A percentile compares a stretch with the other conserved stretches of the same genome.
Evolutionary conservation across 2,113 vertebrate species (phyloP).

Genomic region (Agapornis roseicollis): DNA sequence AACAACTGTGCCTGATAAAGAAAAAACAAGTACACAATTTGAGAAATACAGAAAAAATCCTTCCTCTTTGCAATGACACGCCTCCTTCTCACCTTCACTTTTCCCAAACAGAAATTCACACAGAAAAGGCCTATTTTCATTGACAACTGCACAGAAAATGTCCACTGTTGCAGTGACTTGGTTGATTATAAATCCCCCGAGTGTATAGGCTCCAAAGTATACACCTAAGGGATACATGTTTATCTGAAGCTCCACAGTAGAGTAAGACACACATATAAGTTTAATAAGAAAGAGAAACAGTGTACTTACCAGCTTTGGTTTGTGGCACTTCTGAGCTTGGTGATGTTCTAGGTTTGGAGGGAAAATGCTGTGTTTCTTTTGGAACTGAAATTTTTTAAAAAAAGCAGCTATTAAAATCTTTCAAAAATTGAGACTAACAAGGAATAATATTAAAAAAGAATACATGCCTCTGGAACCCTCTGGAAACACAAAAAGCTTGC

Average conservation of each 20-base stretch:
- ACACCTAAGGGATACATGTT: background rate
- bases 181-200: background rate
- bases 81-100: background rate
- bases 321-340: conserved; percentile 53
- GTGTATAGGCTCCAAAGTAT: background rate
- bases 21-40: background rate
- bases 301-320: conserved; percentile 62
- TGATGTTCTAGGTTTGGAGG: conserved; percentile 47
- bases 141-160: background rate
- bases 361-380: conserved; percentile 36
- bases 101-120: background rate
- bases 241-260: background rate
- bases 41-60: background rate
- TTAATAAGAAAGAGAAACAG: background rate
- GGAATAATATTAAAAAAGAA: background rate
- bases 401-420: background rate
- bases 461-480: background rate
- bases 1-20: background rate
- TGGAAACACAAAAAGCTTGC: background rate
- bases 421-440: background rate
- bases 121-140: background rate
- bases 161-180: background rate
- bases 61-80: background rate
- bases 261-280: background rate
- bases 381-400: conserved; percentile 53